Evolutionary conservation across 2,888 invertebrate genomes (phyloP).

Genomic region (Agapetus fuscipes): DNA sequence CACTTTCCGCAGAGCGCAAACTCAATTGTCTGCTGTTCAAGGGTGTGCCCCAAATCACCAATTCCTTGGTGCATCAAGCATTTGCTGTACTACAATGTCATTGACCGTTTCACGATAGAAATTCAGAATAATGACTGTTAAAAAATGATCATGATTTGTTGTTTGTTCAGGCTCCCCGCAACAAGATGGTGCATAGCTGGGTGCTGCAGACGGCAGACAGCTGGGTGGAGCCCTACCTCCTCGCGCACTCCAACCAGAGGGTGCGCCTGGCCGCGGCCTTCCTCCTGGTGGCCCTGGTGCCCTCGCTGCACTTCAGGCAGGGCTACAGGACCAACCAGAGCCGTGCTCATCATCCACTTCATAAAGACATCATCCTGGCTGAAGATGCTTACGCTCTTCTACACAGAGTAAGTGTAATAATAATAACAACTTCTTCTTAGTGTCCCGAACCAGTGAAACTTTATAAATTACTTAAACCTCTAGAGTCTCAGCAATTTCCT

Average conservation of each 20-base stretch:
- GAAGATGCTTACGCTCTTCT: conserved; percentile 46
- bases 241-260: conserved; percentile 75
- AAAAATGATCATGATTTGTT: too few relatives aligned
- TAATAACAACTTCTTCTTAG: conserved; percentile 23
- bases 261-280: conserved; percentile 82
- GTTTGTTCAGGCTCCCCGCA: conserved; percentile 57
- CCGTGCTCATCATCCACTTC: conserved; percentile 28
- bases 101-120: too few relatives aligned
- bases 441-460: too few relatives aligned
- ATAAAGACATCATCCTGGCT: conserved; percentile 31
- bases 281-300: conserved; percentile 81
- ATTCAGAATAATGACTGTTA: too few relatives aligned
- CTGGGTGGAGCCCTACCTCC: conserved; percentile 84
- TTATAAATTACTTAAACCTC: too few relatives aligned
- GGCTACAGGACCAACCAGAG: conserved; percentile 51
- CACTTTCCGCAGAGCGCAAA: too few relatives aligned
- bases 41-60: too few relatives aligned
- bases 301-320: conserved; percentile 82
- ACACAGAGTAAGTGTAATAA: conserved; percentile 37
- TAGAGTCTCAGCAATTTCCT: too few relatives aligned
- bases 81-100: too few relatives aligned
- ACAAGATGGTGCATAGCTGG: conserved; percentile 85
- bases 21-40: too few relatives aligned
- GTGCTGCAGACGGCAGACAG: conserved; percentile 84
- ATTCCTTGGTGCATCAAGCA: too few relatives aligned